These are phyloP conservation scores for Apodemia zela DNA, from an alignment of 2,888 invertebrate species.

Conservation along the genomic window DNA sequence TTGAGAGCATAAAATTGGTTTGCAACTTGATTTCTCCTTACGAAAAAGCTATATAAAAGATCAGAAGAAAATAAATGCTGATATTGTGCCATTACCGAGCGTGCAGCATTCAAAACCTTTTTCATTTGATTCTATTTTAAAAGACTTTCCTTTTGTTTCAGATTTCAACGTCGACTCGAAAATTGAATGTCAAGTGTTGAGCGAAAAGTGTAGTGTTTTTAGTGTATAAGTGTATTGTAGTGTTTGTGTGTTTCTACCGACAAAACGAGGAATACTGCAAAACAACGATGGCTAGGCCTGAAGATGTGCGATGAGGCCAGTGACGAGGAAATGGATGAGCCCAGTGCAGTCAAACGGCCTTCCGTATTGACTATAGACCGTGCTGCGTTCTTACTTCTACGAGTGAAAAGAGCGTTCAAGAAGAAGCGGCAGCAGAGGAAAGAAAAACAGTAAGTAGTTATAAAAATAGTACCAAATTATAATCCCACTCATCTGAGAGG, in stretches of 20 bases:
- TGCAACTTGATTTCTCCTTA: background rate
- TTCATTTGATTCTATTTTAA: background rate
- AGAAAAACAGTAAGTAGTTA: conserved; percentile 87
- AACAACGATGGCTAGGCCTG: conserved; percentile 77
- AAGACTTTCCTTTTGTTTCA: conserved; percentile 1
- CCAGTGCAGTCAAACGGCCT: conserved; percentile 76
- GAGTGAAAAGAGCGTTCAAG: conserved; percentile 94
- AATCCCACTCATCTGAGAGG: no score
- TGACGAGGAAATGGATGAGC: conserved; percentile 70
- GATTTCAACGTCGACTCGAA: background rate
- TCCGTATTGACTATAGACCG: conserved; percentile 91
- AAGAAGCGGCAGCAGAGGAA: conserved; percentile 93
- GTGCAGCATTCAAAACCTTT: background rate
- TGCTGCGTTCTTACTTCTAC: conserved; percentile 91
- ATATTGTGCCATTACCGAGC: background rate
- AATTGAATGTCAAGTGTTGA: conserved; percentile 14
- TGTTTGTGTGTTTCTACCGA: conserved; percentile 24
- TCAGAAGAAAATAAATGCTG: conserved; percentile 7
- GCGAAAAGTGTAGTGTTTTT: conserved; percentile 4
- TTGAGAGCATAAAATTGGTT: background rate
- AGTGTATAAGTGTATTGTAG: conserved; percentile 11
- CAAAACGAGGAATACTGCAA: conserved; percentile 65
- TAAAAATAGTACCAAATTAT: no score
- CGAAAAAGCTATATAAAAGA: background rate
- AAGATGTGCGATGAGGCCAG: conserved; percentile 75